A percentile compares a stretch with the other conserved stretches of the same genome.
Conservation (phyloP, 1,140 invertebrate species). For the Acromyrmex charruanus region DNA sequence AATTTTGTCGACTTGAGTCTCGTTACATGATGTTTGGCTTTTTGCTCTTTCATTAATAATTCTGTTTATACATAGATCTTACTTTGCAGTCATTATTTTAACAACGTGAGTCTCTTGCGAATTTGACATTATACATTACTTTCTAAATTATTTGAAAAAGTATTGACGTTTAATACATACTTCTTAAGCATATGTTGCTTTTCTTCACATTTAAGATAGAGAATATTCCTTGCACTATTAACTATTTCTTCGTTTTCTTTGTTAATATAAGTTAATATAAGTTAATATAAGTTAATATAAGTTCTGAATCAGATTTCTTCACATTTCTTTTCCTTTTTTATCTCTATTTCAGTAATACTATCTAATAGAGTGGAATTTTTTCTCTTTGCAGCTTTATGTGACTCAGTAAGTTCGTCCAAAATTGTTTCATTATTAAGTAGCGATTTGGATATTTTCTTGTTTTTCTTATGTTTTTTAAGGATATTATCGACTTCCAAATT, state of each 20-base stretch:
- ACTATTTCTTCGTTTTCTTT: background rate
- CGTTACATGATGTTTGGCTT: no score
- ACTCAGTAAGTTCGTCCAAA: background rate
- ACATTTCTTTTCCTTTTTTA: conserved; percentile 35
- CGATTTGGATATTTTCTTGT: background rate
- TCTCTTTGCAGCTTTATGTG: background rate
- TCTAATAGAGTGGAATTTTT: conserved; percentile 3
- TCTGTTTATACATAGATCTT: no score
- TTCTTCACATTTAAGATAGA: background rate
- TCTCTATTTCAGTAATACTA: conserved; percentile 3
- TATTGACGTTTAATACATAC: background rate
- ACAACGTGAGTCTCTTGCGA: no score
- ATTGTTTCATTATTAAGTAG: background rate
- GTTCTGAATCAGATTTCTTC: conserved; percentile 35
- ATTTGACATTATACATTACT: background rate
- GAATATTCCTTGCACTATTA: background rate
- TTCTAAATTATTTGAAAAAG: conserved; percentile 16
- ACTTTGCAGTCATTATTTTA: no score
- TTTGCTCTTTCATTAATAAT: no score
- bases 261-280: background rate
- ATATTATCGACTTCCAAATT: background rate
- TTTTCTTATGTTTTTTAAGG: conserved; percentile 16
- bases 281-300: background rate
- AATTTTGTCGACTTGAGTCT: no score
- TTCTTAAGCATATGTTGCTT: background rate